Base-by-base conservation (phyloP, 2,888 invertebrate genomes). In the Hydropsyche betteni region DNA sequence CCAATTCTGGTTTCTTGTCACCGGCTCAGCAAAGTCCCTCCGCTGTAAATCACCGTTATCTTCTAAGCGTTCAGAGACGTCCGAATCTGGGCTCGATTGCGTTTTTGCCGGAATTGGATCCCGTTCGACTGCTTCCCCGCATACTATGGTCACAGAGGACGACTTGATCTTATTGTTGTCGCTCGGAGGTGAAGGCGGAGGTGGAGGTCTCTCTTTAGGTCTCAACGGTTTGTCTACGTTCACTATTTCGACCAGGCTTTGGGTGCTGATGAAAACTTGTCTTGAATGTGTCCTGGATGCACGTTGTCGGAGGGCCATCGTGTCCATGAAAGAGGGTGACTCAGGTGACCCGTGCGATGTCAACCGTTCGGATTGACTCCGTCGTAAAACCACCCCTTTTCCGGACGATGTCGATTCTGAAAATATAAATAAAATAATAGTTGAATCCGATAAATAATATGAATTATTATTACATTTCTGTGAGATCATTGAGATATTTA, bases 271-370 rank as follows among this genome's bases (percentile, higher is more conserved):
- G 83, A 92, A 92, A 78, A 90, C 88, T 84, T 90, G 89, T 82
- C 90, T 88, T 33, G 90, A 88, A 83, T 91, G 89, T 55, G 88
- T 87, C 82, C 90, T 89, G 81, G 86, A 86, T 80, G 85, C 86
- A 83, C 90, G 90, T 74, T 91, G 88, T 80, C 94, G 89, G 80
- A 95, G 86, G 34, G 95, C 92, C 93, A 95, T 95, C 36, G 95
- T 95, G 83, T 96, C 95, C 82, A 92, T 88, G 83, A 93, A 94
- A 77, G 88, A 88, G 8, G 92, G 89, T 71, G 89, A 86, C 12
- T 86, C 85, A 10, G 85, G 87, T 82, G 82, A 85, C 80, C 84
- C 83, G 80, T 81, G 85, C 79, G 84, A 84, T 78, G 82, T 83
- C 76, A 84, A 81, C 79, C 83, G 85, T 83, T 84, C 89, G 52